These are phyloP conservation scores for Dendronephthya gigantea DNA, from an alignment of 64 coral and sea anemone genomes.

Conservation along the genomic window DNA sequence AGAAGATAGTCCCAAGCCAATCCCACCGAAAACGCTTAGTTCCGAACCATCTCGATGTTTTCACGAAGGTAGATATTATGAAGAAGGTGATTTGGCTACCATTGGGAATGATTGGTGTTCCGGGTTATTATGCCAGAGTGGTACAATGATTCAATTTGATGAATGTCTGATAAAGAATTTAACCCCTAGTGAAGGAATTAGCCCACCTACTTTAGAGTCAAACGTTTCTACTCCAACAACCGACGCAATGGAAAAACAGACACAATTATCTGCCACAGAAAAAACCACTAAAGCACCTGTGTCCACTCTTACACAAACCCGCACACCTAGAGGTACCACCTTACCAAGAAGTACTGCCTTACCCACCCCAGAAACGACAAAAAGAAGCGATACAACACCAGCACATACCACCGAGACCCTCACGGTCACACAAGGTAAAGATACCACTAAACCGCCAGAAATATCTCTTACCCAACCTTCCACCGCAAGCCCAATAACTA, in stretches of 20 bases:
- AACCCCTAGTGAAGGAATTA: not conserved
- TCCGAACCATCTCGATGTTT: not conserved
- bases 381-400: not conserved
- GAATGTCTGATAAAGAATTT: not conserved
- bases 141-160: not conserved
- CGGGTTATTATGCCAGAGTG: not conserved
- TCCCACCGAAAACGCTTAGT: not conserved
- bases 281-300: too few species aligned
- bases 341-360: too few species aligned
- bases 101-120: not conserved
- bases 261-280: too few species aligned
- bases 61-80: not conserved
- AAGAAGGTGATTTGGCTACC: not conserved
- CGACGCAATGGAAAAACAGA: too few species aligned
- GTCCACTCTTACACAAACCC: too few species aligned
- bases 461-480: not conserved
- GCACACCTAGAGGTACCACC: too few species aligned
- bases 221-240: too few species aligned
- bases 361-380: not conserved
- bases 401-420: not conserved
- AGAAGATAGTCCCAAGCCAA: not conserved
- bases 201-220: too few species aligned
- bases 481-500: not conserved
- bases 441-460: not conserved
- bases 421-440: not conserved